These are phyloP conservation scores for Hydrocynus forskahlii DNA, from an alignment of 2,797 vertebrate species.

Conservation along the genomic window DNA sequence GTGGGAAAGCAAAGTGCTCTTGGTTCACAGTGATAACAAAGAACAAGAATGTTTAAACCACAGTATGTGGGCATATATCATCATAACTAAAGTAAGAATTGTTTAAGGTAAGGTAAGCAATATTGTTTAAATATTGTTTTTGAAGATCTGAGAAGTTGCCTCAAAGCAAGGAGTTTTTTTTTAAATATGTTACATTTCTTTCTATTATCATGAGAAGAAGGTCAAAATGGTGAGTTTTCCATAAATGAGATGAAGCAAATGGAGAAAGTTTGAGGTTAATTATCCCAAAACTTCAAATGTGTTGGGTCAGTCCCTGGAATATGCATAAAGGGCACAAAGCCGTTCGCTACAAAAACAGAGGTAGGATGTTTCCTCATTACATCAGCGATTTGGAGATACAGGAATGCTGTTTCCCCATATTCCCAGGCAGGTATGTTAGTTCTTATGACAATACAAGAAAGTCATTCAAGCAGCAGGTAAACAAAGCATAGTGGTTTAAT, in stretches of 20 bases:
- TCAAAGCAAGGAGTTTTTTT: background rate
- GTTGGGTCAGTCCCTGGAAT: background rate
- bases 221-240: conserved; percentile 6
- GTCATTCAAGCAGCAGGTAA: background rate
- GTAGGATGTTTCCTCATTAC: too few relatives aligned
- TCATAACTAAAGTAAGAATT: conserved; percentile 32
- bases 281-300: background rate
- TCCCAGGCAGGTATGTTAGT: background rate
- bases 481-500: background rate
- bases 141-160: background rate
- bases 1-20: conserved; percentile 50
- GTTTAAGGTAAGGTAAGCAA: background rate
- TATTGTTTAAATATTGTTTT: background rate
- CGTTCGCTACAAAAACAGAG: background rate
- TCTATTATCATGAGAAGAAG: background rate
- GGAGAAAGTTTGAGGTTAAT: background rate
- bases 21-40: conserved; percentile 47
- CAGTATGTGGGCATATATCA: conserved; percentile 26
- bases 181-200: background rate
- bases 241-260: background rate
- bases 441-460: background rate
- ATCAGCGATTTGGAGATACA: too few relatives aligned
- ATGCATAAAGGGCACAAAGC: conserved; percentile 6
- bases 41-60: conserved; percentile 38
- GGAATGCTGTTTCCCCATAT: background rate